Percentiles rank a stretch among this genome's conserved stretches.
phyloP scores from a whole-genome alignment of 2,113 vertebrate species.

The cattle (Bos taurus) region ARS-UCD2.0 NC_037336.1:44177001-44177500 shows the following conservation, averaged over 20 bases:
- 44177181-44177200: not conserved
- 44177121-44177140: not conserved
- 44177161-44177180: not conserved
- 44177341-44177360: conserved; percentile 51
- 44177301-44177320: conserved; percentile 26
- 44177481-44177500: not conserved
- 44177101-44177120: not conserved
- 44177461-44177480: conserved; percentile 41
- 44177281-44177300: not conserved
- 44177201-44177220: not conserved
- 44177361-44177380: conserved; percentile 54
- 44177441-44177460: conserved; percentile 34
- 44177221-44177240: not conserved
- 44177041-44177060: not conserved
- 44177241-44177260: not conserved
- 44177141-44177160: not conserved
- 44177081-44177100: not conserved
- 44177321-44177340: conserved; percentile 30
- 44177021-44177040: not conserved
- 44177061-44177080: not conserved
- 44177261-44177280: not conserved
- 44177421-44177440: conserved; percentile 57
- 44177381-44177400: not conserved
- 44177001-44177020: not conserved
- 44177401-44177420: conserved; percentile 22